These are phyloP conservation scores for Cotesia vestalis DNA, from an alignment of 1,140 invertebrate genomes.

Conservation along the genomic window DNA sequence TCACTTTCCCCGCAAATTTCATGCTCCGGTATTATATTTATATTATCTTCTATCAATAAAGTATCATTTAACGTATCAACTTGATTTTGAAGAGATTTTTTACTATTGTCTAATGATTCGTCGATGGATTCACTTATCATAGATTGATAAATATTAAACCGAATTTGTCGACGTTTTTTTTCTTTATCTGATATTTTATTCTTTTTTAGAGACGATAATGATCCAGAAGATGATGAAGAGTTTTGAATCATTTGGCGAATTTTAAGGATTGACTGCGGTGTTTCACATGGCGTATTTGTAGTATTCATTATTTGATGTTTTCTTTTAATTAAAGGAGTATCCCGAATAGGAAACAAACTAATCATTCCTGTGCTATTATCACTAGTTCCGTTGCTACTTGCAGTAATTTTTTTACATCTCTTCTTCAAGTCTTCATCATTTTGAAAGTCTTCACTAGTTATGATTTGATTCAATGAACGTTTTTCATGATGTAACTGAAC, in stretches of 20 bases:
- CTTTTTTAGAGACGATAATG: conserved; percentile 11
- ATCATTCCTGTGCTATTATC: conserved; percentile 32
- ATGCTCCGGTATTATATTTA: not conserved
- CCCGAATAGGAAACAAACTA: conserved; percentile 49
- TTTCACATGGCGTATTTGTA: conserved; percentile 38
- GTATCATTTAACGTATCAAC: not conserved
- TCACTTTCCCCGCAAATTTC: conserved; percentile 10
- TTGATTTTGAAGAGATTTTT: conserved; percentile 3
- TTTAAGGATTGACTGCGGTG: conserved; percentile 62
- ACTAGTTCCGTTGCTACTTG: not conserved
- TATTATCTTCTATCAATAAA: not conserved
- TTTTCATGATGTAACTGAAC: conserved; percentile 39
- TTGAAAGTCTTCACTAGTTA: conserved; percentile 20
- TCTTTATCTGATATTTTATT: conserved; percentile 33
- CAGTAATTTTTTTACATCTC: conserved; percentile 37
- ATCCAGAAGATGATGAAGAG: conserved; percentile 45
- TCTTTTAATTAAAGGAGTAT: conserved; percentile 57
- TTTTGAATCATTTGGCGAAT: conserved; percentile 56
- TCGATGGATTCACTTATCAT: conserved; percentile 26
- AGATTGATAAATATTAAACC: conserved; percentile 47
- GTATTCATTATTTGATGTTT: conserved; percentile 38
- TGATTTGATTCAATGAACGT: conserved; percentile 44
- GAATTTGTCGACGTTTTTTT: conserved; percentile 48
- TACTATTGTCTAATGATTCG: too few relatives aligned
- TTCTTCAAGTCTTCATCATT: conserved; percentile 28